Base-by-base conservation (phyloP, 2,797 vertebrate species). In the Otolemur crassicaudatus region DNA sequence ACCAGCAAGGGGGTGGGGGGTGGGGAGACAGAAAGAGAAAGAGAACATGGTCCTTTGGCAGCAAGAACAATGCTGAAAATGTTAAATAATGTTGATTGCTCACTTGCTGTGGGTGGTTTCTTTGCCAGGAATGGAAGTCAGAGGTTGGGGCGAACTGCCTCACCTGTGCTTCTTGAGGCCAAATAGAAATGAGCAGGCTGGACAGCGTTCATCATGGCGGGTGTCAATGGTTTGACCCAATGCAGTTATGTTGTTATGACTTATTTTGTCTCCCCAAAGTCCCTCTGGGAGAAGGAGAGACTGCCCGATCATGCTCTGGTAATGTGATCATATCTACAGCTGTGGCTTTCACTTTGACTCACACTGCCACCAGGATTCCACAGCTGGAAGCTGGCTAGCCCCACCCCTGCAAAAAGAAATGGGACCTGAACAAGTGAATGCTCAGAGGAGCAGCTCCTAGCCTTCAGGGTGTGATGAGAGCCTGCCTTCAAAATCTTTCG, bases 81-180 rank as follows among this genome's bases (percentile, higher is more conserved):
- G 6, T 79, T 37, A 7, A 63, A 76, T 27, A 61, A 60, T 11
- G 1, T 13, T n/a, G 4, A 29, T 6, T 29, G 9, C 22, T 73
- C n/a, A 70, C 22, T 58, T 46, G 40, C 22, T 49, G 8, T 43
- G 23, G 27, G 2, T 70, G 7, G 19, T 19, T 11, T 75, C 58
- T 11, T 22, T 56, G 65, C 11, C 23, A 0, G n/a, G 7, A 34
- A 40, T 31, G 56, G 69, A 75, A 4, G 2, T 14, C 22, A 20
- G 60, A 80, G 8, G 19, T 5, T 4, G 1, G 4, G 5, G 0
- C 0, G 0, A 56, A 16, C 3, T 8, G 43, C 20, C 34, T 73
- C 90, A 16, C 29, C 27, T 27, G 14, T 1, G 5, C 65, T 29
- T 40, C 11, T 20, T 12, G 27, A 22, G 60, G 27, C 17, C 16